Percentiles rank a stretch among this genome's conserved stretches.
phyloP scores from a whole-genome alignment of 2,888 invertebrate species.

The Ophion costatus region DNA sequence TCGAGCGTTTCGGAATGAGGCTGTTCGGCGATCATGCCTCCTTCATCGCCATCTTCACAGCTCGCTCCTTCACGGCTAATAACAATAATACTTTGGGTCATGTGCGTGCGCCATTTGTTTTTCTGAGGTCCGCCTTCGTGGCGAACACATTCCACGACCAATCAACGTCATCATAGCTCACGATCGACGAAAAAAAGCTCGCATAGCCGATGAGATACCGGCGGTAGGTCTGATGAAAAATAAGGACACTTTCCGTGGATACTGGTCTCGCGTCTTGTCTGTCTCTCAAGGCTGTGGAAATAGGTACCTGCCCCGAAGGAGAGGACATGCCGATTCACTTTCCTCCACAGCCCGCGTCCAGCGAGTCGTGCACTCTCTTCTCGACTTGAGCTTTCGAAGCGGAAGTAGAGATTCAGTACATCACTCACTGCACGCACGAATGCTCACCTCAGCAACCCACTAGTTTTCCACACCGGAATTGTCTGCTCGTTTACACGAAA shows the following conservation, averaged over 20 bases:
- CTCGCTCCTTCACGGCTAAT: constrained; percentile 6
- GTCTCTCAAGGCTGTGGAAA: constrained; percentile 65
- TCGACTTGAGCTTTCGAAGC: constrained; percentile 45
- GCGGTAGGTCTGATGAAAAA: background rate
- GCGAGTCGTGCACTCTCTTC: constrained; percentile 46
- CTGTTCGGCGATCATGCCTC: constrained; percentile 28
- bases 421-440: constrained; percentile 46
- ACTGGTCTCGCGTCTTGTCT: constrained; percentile 29
- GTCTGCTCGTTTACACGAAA: background rate
- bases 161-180: constrained; percentile 48
- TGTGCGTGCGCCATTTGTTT: background rate
- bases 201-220: constrained; percentile 52
- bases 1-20: constrained; percentile 58
- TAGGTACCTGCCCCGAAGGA: constrained; percentile 64
- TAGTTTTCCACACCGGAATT: background rate
- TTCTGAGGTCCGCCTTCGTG: background rate
- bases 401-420: constrained; percentile 62
- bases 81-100: constrained; percentile 12
- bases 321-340: constrained; percentile 76
- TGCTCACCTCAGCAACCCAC: background rate
- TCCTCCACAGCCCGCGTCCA: constrained; percentile 66
- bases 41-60: background rate
- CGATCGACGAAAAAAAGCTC: constrained; percentile 44
- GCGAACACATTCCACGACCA: no score
- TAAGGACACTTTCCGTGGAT: constrained; percentile 54